A percentile compares a stretch with the other conserved stretches of the same genome.
These are phyloP conservation scores for Theocolax elegans DNA, from an alignment of 1,140 invertebrate genomes.

Conservation along the genomic window DNA sequence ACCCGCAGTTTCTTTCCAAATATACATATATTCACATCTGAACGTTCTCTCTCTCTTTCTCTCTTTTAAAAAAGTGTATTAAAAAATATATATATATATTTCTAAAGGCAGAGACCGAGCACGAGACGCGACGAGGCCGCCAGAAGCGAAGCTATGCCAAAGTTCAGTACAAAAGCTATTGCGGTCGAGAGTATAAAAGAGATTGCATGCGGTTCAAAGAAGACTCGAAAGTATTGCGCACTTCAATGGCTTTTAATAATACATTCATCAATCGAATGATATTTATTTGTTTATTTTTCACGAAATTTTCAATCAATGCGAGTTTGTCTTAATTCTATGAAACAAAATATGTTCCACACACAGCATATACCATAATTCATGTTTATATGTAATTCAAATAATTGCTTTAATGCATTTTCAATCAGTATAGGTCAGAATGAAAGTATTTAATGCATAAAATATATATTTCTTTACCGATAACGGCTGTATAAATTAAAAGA, in stretches of 20 bases:
- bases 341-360: too few relatives aligned
- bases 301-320: neutral
- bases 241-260: neutral
- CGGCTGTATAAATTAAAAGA: too few relatives aligned
- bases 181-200: neutral
- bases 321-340: too few relatives aligned
- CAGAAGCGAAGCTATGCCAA: slow-evolving; percentile 27
- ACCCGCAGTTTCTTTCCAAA: slow-evolving; percentile 29
- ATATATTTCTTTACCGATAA: too few relatives aligned
- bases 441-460: too few relatives aligned
- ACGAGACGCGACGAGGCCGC: slow-evolving; percentile 22
- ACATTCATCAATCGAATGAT: neutral
- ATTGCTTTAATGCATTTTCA: too few relatives aligned
- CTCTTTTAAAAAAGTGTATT: neutral
- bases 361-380: too few relatives aligned
- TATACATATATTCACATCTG: too few relatives aligned
- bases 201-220: neutral
- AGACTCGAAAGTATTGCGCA: neutral
- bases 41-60: neutral
- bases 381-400: too few relatives aligned
- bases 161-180: neutral
- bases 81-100: slow-evolving; percentile 7
- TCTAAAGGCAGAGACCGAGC: slow-evolving; percentile 34
- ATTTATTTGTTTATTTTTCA: neutral
- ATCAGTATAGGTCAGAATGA: too few relatives aligned